Percentiles rank a stretch among this genome's conserved stretches.
Conservation (phyloP, 1,140 invertebrate species). For the Melanaphis sacchari region DNA sequence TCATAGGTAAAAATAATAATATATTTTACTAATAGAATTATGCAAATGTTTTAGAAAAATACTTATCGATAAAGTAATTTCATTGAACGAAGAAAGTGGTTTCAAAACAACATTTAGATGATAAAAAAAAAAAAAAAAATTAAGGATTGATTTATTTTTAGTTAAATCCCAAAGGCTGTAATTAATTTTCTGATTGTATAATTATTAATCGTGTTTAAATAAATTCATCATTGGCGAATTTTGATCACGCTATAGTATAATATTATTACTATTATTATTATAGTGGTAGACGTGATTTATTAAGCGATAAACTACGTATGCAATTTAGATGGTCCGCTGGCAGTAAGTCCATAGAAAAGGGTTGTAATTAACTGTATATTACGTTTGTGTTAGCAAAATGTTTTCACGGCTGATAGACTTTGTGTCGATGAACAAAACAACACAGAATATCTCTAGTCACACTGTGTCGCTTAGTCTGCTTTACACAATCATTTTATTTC, state of each 20-base stretch:
- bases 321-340: not conserved
- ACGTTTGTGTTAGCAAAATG: constrained; percentile 13
- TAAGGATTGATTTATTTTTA: not conserved
- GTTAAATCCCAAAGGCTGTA: not conserved
- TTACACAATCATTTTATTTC: not conserved
- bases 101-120: not conserved
- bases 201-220: not conserved
- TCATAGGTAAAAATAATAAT: not conserved
- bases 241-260: not conserved
- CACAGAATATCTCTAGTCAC: not conserved
- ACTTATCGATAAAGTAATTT: not conserved
- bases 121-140: not conserved
- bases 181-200: not conserved
- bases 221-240: not conserved
- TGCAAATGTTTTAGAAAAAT: not conserved
- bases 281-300: not conserved
- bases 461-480: not conserved
- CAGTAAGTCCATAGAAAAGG: not conserved
- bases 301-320: not conserved
- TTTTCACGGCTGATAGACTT: not conserved
- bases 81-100: not conserved
- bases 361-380: not conserved
- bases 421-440: not conserved
- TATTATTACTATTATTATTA: not conserved
- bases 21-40: not conserved